Conservation (phyloP, 1,140 invertebrate species). For the Papilio polyxenes region DNA sequence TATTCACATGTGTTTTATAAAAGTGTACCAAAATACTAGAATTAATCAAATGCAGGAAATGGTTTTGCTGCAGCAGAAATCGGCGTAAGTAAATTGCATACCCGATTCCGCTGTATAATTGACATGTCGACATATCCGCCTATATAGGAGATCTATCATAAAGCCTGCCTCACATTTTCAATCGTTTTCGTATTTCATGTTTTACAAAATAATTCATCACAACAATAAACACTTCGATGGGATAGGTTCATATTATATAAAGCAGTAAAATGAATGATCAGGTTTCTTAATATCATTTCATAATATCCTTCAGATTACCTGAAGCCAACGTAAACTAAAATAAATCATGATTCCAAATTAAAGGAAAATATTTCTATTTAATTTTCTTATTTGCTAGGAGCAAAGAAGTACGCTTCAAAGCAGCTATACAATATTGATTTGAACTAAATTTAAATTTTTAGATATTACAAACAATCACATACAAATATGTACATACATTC, state of each 20-base stretch:
- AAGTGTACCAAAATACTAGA: not conserved
- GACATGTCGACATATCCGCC: slow-evolving; percentile 6
- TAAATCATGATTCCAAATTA: no score
- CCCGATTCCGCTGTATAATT: slow-evolving; percentile 13
- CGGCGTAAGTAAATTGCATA: not conserved
- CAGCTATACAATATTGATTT: no score
- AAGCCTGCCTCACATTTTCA: not conserved
- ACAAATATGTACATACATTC: not conserved
- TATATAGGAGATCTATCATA: not conserved
- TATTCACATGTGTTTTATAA: not conserved
- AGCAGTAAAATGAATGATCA: not conserved
- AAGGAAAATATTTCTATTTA: no score
- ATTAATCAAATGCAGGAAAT: slow-evolving; percentile 1
- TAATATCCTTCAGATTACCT: no score
- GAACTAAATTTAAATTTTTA: not conserved
- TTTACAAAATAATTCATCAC: not conserved
- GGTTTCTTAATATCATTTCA: no score
- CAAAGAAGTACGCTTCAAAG: no score
- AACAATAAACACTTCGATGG: not conserved
- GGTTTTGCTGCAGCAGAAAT: slow-evolving; percentile 1
- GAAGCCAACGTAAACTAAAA: no score
- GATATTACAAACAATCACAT: no score
- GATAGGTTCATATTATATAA: not conserved
- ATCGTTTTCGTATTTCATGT: not conserved
- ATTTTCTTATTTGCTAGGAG: no score